phyloP scores from a whole-genome alignment of 2,113 vertebrate species.

The Elephas maximus region DNA sequence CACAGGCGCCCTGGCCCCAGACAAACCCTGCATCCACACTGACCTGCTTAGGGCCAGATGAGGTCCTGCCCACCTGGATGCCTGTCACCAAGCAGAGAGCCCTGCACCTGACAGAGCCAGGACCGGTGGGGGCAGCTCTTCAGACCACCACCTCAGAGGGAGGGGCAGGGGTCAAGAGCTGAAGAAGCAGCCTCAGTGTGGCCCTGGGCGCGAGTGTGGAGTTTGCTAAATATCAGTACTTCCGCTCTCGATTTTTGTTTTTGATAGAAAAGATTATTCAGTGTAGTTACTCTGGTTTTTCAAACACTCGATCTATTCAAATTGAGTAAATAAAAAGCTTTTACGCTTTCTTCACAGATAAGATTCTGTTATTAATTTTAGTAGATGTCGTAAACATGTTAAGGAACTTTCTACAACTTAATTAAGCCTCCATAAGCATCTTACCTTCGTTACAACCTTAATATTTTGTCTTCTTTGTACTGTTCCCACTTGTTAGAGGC shows the following conservation, averaged over 20 bases:
- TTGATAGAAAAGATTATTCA: neutral
- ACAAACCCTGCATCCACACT: accelerated
- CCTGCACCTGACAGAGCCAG: accelerated
- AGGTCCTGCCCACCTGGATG: neutral
- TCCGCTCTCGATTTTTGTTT: neutral
- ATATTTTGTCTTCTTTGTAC: neutral
- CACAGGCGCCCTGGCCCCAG: too few relatives aligned
- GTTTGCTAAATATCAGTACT: too few relatives aligned
- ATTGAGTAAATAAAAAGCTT: neutral
- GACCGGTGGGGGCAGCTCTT: neutral
- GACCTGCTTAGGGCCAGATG: accelerated
- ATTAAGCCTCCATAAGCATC: neutral
- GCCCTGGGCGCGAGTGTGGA: accelerated
- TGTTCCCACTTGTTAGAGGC: accelerated
- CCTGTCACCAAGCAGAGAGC: neutral
- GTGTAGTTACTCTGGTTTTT: neutral
- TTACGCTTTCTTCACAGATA: too few relatives aligned
- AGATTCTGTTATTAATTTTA: too few relatives aligned
- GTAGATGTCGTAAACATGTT: neutral
- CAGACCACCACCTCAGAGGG: too few relatives aligned
- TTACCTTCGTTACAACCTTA: neutral
- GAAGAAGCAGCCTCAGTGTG: too few relatives aligned
- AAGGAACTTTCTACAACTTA: neutral
- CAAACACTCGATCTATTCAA: neutral
- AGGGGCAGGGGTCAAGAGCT: too few relatives aligned